phyloP scores from a whole-genome alignment of 1,140 invertebrate species.

The Tetramorium parvispinum region DNA sequence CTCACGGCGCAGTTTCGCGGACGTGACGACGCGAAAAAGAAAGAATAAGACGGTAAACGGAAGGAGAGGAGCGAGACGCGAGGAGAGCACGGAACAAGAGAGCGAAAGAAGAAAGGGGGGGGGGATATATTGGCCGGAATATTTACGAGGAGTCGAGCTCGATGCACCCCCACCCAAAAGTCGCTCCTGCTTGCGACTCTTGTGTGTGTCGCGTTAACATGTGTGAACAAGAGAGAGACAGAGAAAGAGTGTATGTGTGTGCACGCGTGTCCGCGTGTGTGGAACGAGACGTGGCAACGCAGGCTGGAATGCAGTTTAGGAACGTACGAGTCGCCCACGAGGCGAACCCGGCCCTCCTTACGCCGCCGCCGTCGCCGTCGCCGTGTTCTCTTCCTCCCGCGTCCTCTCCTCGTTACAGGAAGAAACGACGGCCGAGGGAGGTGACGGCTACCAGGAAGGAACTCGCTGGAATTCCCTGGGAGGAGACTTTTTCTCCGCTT shows the following conservation, averaged over 20 bases:
- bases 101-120: constrained; percentile 19
- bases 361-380: background rate
- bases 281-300: constrained; percentile 78
- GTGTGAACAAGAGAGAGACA: background rate
- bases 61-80: constrained; percentile 41
- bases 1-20: constrained; percentile 48
- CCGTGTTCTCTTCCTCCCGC: constrained; percentile 47
- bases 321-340: constrained; percentile 72
- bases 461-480: constrained; percentile 70
- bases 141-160: constrained; percentile 62
- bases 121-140: constrained; percentile 56
- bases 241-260: background rate
- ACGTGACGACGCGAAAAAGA: constrained; percentile 51
- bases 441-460: constrained; percentile 79
- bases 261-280: constrained; percentile 59
- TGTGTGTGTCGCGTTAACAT: background rate
- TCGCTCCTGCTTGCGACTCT: constrained; percentile 24
- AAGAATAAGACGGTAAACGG: constrained; percentile 35
- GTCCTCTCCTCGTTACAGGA: constrained; percentile 69
- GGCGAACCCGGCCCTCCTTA: constrained; percentile 54
- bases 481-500: constrained; percentile 35
- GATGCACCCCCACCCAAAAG: constrained; percentile 42
- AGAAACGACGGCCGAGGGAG: constrained; percentile 70
- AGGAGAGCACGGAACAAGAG: constrained; percentile 34
- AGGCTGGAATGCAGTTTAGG: constrained; percentile 79